Evolutionary conservation across 1,140 invertebrate species (phyloP), one percentile per base, ranked within the genome.

Genomic region (Penaeus indicus): DNA sequence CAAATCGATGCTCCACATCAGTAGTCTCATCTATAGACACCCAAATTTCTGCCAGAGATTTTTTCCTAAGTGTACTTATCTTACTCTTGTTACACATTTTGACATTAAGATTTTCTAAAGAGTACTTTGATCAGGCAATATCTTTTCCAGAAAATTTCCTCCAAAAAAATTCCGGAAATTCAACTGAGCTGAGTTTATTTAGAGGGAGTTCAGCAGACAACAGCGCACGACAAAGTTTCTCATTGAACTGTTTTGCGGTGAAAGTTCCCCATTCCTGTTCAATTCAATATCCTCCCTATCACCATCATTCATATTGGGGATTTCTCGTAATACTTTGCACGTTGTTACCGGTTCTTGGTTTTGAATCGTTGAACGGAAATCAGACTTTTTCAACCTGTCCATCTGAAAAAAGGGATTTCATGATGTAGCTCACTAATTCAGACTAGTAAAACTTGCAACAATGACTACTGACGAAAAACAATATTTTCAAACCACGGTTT

Each of bases 321-420:
- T 64, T n/a, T 64, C 63, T 64, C n/a, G n/a, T 64, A 18, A n/a
- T n/a, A n/a, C n/a, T n/a, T n/a, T n/a, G n/a, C n/a, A n/a, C n/a
- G n/a, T n/a, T n/a, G n/a, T 64, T n/a, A 18, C 63, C n/a, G 63
- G 16, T 64, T 64, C n/a, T 64, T 64, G n/a, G 63, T n/a, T 64
- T 64, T 64, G 16, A 64, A 64, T 18, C n/a, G 63, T n/a, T 64
- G 63, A 16, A 64, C n/a, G n/a, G 63, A n/a, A 64, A n/a, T 64
- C 16, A 18, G 63, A 64, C n/a, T 64, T 64, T n/a, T 64, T 64
- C 63, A 64, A 64, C 16, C n/a, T 64, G 16, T 16, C 16, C 16
- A 64, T n/a, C 63, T 64, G 63, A 64, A 64, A 64, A 64, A 64
- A 16, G n/a, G 63, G 63, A 64, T 64, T n/a, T n/a, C n/a, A n/a